phyloP scores from a whole-genome alignment of 2,888 invertebrate species.

The Himalopsyche anomala region DNA sequence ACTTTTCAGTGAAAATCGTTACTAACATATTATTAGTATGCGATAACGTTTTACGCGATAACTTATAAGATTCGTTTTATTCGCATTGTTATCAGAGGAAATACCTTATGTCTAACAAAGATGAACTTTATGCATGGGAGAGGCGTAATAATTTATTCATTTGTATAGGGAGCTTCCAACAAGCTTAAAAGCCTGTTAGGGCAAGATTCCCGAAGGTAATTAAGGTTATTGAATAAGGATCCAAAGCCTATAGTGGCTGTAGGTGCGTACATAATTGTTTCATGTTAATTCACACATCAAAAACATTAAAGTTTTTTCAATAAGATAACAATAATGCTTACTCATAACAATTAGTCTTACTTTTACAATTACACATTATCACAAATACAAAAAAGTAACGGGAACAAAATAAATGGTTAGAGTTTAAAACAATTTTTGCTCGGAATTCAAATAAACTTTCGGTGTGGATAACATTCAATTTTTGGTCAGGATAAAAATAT shows the following conservation, averaged over 20 bases:
- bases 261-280: slow-evolving; percentile 2
- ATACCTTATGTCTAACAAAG: slow-evolving; percentile 25
- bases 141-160: slow-evolving; percentile 30
- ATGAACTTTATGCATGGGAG: slow-evolving; percentile 16
- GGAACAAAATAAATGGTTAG: too few species aligned
- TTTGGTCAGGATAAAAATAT: too few species aligned
- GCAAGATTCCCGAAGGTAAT: slow-evolving; percentile 34
- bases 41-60: not conserved
- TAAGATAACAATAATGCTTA: too few species aligned
- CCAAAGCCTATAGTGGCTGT: not conserved
- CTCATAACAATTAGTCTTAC: too few species aligned
- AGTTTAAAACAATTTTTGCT: too few species aligned
- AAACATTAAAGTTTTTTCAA: too few species aligned
- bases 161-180: slow-evolving; percentile 16
- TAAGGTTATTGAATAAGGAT: slow-evolving; percentile 30
- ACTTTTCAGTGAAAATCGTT: not conserved
- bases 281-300: not conserved
- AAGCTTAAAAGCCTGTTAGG: slow-evolving; percentile 26
- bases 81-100: slow-evolving; percentile 10
- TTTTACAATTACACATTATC: too few species aligned
- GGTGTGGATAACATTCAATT: too few species aligned
- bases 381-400: too few species aligned
- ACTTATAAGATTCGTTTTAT: slow-evolving; percentile 3
- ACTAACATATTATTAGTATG: not conserved
- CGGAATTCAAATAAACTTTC: too few species aligned